Conservation (phyloP, 2,797 vertebrate genomes). For the Cichlasoma orientale region DNA sequence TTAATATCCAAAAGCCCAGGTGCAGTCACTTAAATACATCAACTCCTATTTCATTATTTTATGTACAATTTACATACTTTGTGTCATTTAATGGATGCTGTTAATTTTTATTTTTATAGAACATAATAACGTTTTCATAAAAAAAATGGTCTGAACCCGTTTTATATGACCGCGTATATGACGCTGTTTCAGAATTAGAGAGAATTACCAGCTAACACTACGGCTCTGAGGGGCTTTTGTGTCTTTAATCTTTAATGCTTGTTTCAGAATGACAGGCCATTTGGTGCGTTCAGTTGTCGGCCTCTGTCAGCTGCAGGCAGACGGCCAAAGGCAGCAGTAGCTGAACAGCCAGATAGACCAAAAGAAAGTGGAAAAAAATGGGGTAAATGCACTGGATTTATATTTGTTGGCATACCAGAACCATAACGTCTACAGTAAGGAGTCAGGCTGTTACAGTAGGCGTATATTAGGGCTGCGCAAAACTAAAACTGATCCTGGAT, state of each 20-base stretch:
- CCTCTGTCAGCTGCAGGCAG: not conserved
- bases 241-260: conserved; percentile 6
- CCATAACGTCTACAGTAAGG: not conserved
- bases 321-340: not conserved
- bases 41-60: not conserved
- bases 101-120: not conserved
- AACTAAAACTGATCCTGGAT: not conserved
- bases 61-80: not conserved
- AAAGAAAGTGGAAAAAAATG: not conserved
- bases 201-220: not conserved
- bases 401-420: not conserved
- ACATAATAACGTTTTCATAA: not conserved
- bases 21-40: not conserved
- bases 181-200: not conserved
- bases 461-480: too few species aligned
- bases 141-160: not conserved
- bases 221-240: not conserved
- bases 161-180: not conserved
- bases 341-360: not conserved
- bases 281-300: not conserved
- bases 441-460: not conserved
- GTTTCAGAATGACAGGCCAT: not conserved
- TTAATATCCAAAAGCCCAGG: too few species aligned
- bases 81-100: not conserved
- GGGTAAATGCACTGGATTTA: not conserved